Evolutionary conservation across 2,888 invertebrate species (phyloP).

Genomic region (Drosophila stalkeri): DNA sequence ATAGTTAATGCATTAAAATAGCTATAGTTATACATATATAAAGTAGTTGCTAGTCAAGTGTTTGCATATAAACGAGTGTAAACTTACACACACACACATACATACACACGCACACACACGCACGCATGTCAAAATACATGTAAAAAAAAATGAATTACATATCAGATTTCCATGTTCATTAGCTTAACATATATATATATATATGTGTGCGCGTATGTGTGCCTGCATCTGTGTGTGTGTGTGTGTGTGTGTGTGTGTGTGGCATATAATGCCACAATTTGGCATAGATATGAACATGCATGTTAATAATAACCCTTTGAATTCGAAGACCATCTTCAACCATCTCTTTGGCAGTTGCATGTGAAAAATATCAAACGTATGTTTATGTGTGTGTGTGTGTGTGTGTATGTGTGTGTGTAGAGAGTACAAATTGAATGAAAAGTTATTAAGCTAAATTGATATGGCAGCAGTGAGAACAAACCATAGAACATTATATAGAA

Average conservation of each 20-base stretch:
- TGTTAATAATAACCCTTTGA: conserved; percentile 16
- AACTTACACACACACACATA: neutral
- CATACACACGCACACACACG: neutral
- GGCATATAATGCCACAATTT: neutral
- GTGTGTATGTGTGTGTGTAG: neutral
- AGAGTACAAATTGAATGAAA: conserved; percentile 2
- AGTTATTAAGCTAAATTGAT: conserved; percentile 5
- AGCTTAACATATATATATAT: conserved; percentile 1
- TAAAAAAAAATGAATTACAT: conserved; percentile 1
- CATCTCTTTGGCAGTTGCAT: conserved; percentile 31
- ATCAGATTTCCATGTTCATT: neutral
- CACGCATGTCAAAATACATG: conserved; percentile 7
- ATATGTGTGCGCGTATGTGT: neutral
- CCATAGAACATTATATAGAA: conserved; percentile 3
- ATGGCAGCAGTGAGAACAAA: conserved; percentile 12
- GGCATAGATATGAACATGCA: conserved; percentile 26
- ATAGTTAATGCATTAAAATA: conserved; percentile 10
- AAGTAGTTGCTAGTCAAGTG: neutral
- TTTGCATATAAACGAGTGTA: conserved; percentile 9
- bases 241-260: neutral
- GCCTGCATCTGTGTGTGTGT: neutral
- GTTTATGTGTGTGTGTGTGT: neutral
- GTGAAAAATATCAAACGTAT: conserved; percentile 9
- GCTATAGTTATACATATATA: conserved; percentile 19
- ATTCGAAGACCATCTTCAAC: neutral